These are phyloP conservation scores for Oopsacas minuta DNA, from an alignment of 37 sponge, comb jelly and placozoan species.

Conservation along the genomic window DNA sequence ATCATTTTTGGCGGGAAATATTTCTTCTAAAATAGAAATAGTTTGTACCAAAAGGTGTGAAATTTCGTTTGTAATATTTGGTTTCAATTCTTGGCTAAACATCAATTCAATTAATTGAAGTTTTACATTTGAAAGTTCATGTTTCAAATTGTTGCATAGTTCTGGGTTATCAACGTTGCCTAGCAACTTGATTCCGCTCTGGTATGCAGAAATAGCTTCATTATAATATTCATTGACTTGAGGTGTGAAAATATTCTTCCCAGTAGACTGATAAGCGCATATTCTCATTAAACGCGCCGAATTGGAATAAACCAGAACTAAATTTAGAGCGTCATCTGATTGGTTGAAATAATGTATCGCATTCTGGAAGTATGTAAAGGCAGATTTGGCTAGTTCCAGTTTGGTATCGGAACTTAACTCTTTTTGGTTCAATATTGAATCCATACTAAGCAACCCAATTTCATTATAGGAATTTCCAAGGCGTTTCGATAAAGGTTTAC, in stretches of 20 bases:
- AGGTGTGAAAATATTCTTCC: neutral
- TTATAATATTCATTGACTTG: neutral
- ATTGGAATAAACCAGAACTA: neutral
- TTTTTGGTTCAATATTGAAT: neutral
- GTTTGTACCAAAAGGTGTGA: neutral
- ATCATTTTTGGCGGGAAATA: neutral
- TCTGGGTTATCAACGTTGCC: neutral
- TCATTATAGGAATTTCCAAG: constrained; percentile 1
- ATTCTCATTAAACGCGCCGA: neutral
- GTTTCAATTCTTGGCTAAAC: neutral
- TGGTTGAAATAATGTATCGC: neutral
- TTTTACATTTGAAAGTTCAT: neutral
- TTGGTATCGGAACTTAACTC: neutral
- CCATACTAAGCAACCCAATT: neutral
- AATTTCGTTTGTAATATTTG: neutral
- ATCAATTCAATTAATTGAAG: neutral
- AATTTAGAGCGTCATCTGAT: neutral
- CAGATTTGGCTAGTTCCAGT: neutral
- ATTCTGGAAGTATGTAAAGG: neutral
- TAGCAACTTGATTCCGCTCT: constrained; percentile 15
- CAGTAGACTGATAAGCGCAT: neutral
- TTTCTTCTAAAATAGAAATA: neutral
- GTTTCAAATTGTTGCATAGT: constrained; percentile 8
- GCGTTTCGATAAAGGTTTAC: neutral
- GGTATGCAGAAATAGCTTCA: constrained; percentile 13